Percentiles rank a stretch among this genome's conserved stretches.
Evolutionary conservation across 2,888 invertebrate species (phyloP).

Genomic region (Lepidocyrtoides sp.): DNA sequence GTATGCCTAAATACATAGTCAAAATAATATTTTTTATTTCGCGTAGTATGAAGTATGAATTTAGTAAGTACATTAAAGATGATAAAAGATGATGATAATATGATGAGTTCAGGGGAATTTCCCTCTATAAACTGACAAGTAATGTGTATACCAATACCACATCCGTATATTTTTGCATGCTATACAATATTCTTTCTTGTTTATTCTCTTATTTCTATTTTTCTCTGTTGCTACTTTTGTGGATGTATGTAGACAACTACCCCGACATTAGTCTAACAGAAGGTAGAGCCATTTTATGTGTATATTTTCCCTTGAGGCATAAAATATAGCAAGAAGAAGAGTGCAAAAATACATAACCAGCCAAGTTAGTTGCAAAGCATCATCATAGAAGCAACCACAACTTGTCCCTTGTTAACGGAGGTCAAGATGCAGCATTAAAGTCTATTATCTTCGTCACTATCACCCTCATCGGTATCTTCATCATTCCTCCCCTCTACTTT

Average conservation of each 20-base stretch:
- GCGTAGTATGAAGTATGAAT: neutral
- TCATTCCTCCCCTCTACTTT: neutral
- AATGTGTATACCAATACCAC: too few relatives aligned
- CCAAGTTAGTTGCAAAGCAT: neutral
- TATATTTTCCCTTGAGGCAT: neutral
- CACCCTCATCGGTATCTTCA: neutral
- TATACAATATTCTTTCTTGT: too few relatives aligned
- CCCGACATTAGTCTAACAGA: too few relatives aligned
- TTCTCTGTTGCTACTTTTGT: too few relatives aligned
- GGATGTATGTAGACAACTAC: too few relatives aligned
- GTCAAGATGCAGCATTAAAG: conserved; percentile 64
- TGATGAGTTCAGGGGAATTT: neutral
- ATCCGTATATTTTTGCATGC: too few relatives aligned
- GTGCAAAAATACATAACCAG: neutral
- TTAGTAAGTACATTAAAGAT: neutral
- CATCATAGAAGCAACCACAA: conserved; percentile 29
- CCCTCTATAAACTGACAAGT: too few relatives aligned
- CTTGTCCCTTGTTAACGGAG: conserved; percentile 70
- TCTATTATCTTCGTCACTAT: neutral
- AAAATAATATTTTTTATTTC: neutral
- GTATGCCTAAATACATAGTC: too few relatives aligned
- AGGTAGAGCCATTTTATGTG: too few relatives aligned
- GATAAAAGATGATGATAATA: neutral
- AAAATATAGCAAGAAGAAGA: neutral
- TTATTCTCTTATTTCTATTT: too few relatives aligned